These are phyloP conservation scores for Ormyrus labotus DNA, from an alignment of 2,888 invertebrate species.

Conservation along the genomic window DNA sequence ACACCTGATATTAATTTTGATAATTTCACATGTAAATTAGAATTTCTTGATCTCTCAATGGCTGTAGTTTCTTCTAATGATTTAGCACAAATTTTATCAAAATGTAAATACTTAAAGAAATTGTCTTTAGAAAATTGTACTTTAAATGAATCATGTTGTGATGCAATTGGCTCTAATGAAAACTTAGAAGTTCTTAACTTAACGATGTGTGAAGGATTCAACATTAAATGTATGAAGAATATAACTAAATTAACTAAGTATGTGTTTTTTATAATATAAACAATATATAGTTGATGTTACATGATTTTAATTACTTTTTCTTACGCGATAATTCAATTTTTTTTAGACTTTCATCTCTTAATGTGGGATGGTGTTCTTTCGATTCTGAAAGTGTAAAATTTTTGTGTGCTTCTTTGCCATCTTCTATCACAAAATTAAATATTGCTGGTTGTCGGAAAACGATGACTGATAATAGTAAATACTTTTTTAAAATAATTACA, in stretches of 20 bases:
- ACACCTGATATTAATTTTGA: constrained; percentile 67
- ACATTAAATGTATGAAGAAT: constrained; percentile 80
- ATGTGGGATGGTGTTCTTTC: constrained; percentile 89
- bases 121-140: constrained; percentile 89
- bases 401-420: constrained; percentile 81
- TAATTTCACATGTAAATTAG: constrained; percentile 79
- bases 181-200: constrained; percentile 89
- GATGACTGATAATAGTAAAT: constrained; percentile 84
- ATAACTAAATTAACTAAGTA: constrained; percentile 78
- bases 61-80: constrained; percentile 80
- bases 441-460: constrained; percentile 88
- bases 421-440: constrained; percentile 84
- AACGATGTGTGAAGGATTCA: constrained; percentile 87
- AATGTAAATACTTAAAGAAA: constrained; percentile 86
- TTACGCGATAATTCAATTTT: neutral
- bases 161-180: constrained; percentile 82
- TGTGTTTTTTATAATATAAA: constrained; percentile 60
- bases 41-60: constrained; percentile 92
- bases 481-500: neutral
- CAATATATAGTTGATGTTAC: neutral
- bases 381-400: constrained; percentile 79
- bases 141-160: constrained; percentile 81
- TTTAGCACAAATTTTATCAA: constrained; percentile 79
- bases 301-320: neutral
- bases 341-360: constrained; percentile 82